Evolutionary conservation across 2,888 invertebrate genomes (phyloP), one percentile per base, ranked within the genome.

Genomic region (Spisula solida): DNA sequence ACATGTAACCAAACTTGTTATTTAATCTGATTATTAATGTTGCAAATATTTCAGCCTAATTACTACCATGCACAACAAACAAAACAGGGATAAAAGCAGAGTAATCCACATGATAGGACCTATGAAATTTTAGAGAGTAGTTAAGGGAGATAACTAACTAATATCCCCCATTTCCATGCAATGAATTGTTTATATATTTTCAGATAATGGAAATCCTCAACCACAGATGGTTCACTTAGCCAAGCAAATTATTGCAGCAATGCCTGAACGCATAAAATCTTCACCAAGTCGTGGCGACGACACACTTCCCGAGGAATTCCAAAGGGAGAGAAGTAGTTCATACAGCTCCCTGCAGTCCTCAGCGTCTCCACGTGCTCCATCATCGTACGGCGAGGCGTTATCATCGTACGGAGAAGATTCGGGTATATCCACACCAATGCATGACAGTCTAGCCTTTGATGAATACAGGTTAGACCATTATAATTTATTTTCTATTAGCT

Each of bases 261-360:
- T 99, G 98, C 99, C 99, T 89, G 99, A 99, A 94, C 97, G 99
- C 95, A 99, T 99, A 96, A 99, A 99, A 98, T 98, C 98, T n/a
- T 96, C 95, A 6, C 96, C 96, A 0, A 92, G 94, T 29, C 93
- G 94, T 10, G 89, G 92, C 20, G 95, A 95, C 51, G 95, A 95
- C 16, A 85, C 88, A 47, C 93, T 90, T 29, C 93, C 91, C 41
- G 93, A 92, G 34, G 90, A 92, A 55, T 91, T 93, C 56, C 88
- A 92, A n/a, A 90, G 96, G 51, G 95, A 95, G 66, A 92, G 96
- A n/a, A 98, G 98, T 95, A 98, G 98, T 0, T 98, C 98, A 75
- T 97, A 98, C 91, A 98, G 98, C 92, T 94, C 95, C 18, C 90
- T 95, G 79, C 95, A 95, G 48, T 96, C 96, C 12, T 96, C 96